phyloP scores from a whole-genome alignment of 2,113 vertebrate genomes.

The Apteryx owenii region DNA sequence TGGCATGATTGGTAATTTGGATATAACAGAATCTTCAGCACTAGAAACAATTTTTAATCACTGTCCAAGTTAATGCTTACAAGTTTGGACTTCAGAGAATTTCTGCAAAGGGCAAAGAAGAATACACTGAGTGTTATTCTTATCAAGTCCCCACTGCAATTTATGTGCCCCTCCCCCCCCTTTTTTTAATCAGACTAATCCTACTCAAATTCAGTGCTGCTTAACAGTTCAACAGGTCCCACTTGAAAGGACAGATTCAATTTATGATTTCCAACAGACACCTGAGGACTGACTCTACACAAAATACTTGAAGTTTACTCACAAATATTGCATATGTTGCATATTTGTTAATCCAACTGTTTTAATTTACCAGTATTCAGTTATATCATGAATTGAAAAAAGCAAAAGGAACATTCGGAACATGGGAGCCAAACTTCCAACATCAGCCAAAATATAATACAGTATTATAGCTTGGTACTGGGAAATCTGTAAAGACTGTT shows the following conservation, averaged over 20 bases:
- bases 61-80: fast-evolving
- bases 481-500: neutral
- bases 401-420: neutral
- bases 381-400: neutral
- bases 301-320: neutral
- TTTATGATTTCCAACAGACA: neutral
- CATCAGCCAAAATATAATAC: neutral
- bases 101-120: neutral
- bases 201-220: neutral
- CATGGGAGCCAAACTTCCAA: neutral
- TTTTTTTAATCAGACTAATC: neutral
- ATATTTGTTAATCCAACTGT: neutral
- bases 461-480: too few relatives aligned
- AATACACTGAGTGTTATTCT: neutral
- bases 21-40: neutral
- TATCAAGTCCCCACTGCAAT: neutral
- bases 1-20: too few relatives aligned
- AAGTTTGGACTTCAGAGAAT: neutral
- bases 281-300: neutral
- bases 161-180: too few relatives aligned
- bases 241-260: neutral
- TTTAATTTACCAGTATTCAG: neutral
- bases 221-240: neutral
- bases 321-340: fast-evolving
- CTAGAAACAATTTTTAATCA: neutral